Evolutionary conservation across 2,113 vertebrate genomes (phyloP), one percentile per base, ranked within the genome.

Genomic region (Chlamydotis undulata): DNA sequence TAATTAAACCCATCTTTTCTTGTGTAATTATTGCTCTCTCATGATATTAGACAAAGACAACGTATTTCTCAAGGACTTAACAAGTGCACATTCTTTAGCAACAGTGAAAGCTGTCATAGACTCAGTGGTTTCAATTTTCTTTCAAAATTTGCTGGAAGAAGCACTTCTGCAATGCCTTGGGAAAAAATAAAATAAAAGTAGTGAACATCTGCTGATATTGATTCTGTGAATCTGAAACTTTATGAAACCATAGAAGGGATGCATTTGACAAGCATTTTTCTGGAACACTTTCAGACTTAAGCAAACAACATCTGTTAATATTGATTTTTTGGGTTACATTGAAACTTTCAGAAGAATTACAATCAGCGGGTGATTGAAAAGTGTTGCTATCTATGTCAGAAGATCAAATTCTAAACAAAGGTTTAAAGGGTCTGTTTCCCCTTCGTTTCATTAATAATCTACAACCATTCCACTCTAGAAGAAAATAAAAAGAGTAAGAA

Each of bases 11-110:
- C 83, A 71, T 92, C 95, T 97, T 98, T 97, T 98, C 90, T 87
- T 90, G 95, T 98, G 98, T 98, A 98, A 98, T 98, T 98, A 98
- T 96, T 97, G 97, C 94, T 96, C 95, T 97, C 95, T 95, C 95
- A 96, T 97, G 97, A 95, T 96, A 95, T 86, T 91, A 97, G 96
- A 93, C 92, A 97, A 87, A 91, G 89, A 93, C 88, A 98, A 96
- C 76, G 84, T 96, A 97, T 97, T 97, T 98, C 97, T 98, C 91
- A 96, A 92, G 78, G 65, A 94, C 81, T 14, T 93, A 94, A 94
- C 89, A 67, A 89, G 87, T 23, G 9, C 61, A 29, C n/a, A 23
- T 39, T 93, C 80, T 67, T 14, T 90, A 92, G 89, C 92, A 97
- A 52, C 75, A 67, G 61, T 50, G 65, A 78, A 80, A 90, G 74